Percentiles rank a stretch among this genome's conserved stretches.
These are phyloP conservation scores for Pitangus sulphuratus DNA, from an alignment of 2,797 vertebrate genomes.

Conservation along the genomic window DNA sequence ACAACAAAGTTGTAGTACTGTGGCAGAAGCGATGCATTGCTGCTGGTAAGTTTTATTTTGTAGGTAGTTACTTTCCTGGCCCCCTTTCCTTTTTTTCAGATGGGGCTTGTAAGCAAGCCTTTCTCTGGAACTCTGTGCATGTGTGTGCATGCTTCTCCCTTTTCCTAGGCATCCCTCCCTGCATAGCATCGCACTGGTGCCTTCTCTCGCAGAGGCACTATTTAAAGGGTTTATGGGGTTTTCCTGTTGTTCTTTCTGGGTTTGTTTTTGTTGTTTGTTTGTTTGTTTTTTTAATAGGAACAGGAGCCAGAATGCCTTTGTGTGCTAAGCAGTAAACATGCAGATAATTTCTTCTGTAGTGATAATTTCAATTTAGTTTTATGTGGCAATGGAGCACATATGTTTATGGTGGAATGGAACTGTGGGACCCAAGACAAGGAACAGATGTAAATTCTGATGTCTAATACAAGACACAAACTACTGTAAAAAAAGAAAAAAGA, in stretches of 20 bases:
- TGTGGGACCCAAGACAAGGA: not conserved
- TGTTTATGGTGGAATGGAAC: not conserved
- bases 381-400: fast-evolving
- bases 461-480: not conserved
- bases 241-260: not conserved
- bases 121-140: not conserved
- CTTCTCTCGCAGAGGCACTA: not conserved
- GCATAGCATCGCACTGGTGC: not conserved
- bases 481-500: fast-evolving
- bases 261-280: not conserved
- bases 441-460: not conserved
- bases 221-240: not conserved
- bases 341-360: not conserved
- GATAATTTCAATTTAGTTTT: not conserved
- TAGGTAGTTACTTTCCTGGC: not conserved
- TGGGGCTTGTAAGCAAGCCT: not conserved
- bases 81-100: not conserved
- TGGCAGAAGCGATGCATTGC: not conserved
- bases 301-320: not conserved
- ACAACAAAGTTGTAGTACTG: not conserved
- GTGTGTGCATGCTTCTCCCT: not conserved
- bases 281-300: not conserved
- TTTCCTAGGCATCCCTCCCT: not conserved
- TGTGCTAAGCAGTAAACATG: not conserved
- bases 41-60: not conserved